phyloP scores from a whole-genome alignment of 2,888 invertebrate genomes.

The Phlogophora meticulosa region DNA sequence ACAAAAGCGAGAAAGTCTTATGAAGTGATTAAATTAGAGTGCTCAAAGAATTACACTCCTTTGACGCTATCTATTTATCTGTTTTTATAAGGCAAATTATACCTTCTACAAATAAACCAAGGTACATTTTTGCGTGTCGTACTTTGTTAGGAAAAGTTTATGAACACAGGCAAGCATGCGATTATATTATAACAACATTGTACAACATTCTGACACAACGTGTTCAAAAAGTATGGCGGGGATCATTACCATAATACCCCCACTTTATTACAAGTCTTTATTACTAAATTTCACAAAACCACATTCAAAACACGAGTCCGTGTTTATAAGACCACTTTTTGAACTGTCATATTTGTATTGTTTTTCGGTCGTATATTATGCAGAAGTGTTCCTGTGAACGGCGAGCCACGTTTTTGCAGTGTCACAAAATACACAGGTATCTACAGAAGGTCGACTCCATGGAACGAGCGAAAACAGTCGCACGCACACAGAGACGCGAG shows the following conservation, averaged over 20 bases:
- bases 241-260: constrained; percentile 55
- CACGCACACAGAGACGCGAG: neutral
- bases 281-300: constrained; percentile 56
- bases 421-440: constrained; percentile 1
- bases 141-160: constrained; percentile 17
- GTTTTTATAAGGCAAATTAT: neutral
- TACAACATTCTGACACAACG: constrained; percentile 43
- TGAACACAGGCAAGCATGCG: constrained; percentile 21
- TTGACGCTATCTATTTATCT: neutral
- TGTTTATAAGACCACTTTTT: constrained; percentile 64
- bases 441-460: neutral
- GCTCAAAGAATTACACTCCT: neutral
- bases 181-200: constrained; percentile 43
- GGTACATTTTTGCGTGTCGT: neutral
- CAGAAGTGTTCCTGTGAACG: constrained; percentile 63
- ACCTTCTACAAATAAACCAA: neutral
- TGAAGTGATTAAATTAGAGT: neutral
- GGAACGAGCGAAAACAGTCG: neutral
- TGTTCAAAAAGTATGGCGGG: constrained; percentile 43
- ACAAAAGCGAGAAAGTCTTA: neutral
- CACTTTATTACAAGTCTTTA: constrained; percentile 57
- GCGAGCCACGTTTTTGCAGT: constrained; percentile 50
- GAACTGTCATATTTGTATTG: constrained; percentile 64
- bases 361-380: constrained; percentile 67
- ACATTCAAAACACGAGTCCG: constrained; percentile 52